Percentiles rank a stretch among this genome's conserved stretches.
Conservation (phyloP, 2,888 invertebrate species). For the Taphrorychus bicolor region DNA sequence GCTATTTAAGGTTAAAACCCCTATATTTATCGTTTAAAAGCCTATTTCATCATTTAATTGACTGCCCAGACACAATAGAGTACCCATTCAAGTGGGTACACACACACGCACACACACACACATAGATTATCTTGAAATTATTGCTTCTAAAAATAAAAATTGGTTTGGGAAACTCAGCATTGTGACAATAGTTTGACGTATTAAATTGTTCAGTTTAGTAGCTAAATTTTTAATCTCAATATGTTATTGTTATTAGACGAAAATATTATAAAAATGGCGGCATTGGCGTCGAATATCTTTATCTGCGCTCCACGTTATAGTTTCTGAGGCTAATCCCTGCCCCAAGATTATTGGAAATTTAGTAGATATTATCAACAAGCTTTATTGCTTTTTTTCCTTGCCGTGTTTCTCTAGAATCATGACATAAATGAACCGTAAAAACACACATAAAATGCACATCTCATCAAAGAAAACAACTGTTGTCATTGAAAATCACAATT, state of each 20-base stretch:
- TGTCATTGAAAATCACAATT: not conserved
- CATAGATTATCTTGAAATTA: conserved; percentile 1
- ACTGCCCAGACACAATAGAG: not conserved
- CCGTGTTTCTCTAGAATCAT: too few relatives aligned
- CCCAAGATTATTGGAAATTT: too few relatives aligned
- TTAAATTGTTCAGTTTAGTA: not conserved
- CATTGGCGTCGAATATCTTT: not conserved
- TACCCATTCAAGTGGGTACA: not conserved
- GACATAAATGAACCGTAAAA: too few relatives aligned
- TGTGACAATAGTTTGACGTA: not conserved
- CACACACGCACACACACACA: too few relatives aligned
- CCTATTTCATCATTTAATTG: not conserved
- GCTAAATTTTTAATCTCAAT: too few relatives aligned
- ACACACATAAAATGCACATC: too few relatives aligned
- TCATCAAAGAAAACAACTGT: too few relatives aligned
- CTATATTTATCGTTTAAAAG: not conserved
- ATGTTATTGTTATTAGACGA: not conserved
- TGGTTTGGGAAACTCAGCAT: not conserved
- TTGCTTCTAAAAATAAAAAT: not conserved
- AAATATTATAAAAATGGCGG: not conserved
- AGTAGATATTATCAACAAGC: too few relatives aligned
- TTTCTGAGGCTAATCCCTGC: too few relatives aligned
- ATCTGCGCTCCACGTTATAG: too few relatives aligned
- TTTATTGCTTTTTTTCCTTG: too few relatives aligned
- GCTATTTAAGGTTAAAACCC: not conserved